Base-by-base conservation (phyloP, 1,140 invertebrate genomes). In the Mactra quadrangularis region DNA sequence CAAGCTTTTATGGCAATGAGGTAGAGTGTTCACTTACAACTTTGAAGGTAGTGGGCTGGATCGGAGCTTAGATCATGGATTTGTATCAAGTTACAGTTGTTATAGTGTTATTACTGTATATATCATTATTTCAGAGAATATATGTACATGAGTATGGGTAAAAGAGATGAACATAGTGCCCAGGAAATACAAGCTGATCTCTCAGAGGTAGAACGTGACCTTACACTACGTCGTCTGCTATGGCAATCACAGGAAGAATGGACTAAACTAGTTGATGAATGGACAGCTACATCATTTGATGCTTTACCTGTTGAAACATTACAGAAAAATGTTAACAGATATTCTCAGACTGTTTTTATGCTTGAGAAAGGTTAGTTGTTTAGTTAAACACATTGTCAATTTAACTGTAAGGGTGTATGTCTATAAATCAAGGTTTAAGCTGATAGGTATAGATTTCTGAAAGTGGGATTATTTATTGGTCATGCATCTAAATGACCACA, bases 321-420 rank as follows among this genome's bases (percentile, higher is more conserved):
- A 22, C 92, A 93, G 89, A 92, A 93, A 84, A 89, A 90, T 87
- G 91, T 93, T 19, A 92, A 90, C 79, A 86, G 91, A 77, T 92
- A 92, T 76, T 93, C 90, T 38, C 92, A 93, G 84, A 93, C 92
- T 31, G 88, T 93, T 1, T 93, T 90, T 71, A 90, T 93, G 89
- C 81, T 93, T 27, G 92, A 93, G 74, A 93, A 93, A 91, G 92
- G 91, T 92, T 41, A 7, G 38, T 41, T 7, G n/a, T n/a, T n/a
- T n/a, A n/a, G n/a, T n/a, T n/a, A n/a, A n/a, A n/a, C n/a, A n/a
- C n/a, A n/a, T n/a, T n/a, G n/a, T n/a, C n/a, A n/a, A n/a, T n/a
- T n/a, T n/a, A n/a, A n/a, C n/a, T n/a, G n/a, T n/a, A n/a, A n/a
- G n/a, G n/a, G n/a, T n/a, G n/a, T n/a, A n/a, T n/a, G n/a, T n/a